Evolutionary conservation across 2,888 invertebrate species (phyloP), one percentile per base, ranked within the genome.

Genomic region (Sericinus montela): DNA sequence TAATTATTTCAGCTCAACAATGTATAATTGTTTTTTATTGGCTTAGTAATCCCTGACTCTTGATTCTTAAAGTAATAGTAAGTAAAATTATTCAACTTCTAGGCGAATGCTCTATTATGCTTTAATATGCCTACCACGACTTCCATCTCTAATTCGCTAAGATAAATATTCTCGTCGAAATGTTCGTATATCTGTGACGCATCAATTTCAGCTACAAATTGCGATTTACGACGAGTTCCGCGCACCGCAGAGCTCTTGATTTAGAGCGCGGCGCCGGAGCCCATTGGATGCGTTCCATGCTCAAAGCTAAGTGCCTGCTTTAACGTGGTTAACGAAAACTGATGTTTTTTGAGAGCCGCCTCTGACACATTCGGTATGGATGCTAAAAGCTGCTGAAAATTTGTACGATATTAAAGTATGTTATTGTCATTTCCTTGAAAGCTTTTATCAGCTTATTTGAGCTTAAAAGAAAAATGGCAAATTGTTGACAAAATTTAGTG

Each of bases 201-300:
- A 48, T 59, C 55, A 54, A 55, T 58, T 44, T 53, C 38, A 37
- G 50, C 57, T 61, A 58, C 65, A 59, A 65, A 65, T 58, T 59
- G 57, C 51, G 56, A 67, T 64, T 63, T 68, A 65, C 52, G 55
- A 56, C 16, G 11, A 45, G 45, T 13, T 25, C 29, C 10, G 14
- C 28, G 39, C 19, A 29, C 38, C 52, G 39, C 52, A 54, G 53
- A 58, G 49, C 52, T 39, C 48, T 53, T 37, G 34, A 45, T 48
- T 43, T 48, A 43, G n/a, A 23, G 25, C 11, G 36, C 37, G 19
- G 1, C 25, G 25, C 3, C 4, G 23, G 3, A 6, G 4, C 25
- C 6, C 7, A 14, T 54, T 55, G 57, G 58, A 45, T 38, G 49
- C 52, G 54, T 16, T 48, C 51, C 38, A 37, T 34, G 36, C 36